Evolutionary conservation across 2,797 vertebrate species (phyloP).

Genomic region (Anguilla megastoma): DNA sequence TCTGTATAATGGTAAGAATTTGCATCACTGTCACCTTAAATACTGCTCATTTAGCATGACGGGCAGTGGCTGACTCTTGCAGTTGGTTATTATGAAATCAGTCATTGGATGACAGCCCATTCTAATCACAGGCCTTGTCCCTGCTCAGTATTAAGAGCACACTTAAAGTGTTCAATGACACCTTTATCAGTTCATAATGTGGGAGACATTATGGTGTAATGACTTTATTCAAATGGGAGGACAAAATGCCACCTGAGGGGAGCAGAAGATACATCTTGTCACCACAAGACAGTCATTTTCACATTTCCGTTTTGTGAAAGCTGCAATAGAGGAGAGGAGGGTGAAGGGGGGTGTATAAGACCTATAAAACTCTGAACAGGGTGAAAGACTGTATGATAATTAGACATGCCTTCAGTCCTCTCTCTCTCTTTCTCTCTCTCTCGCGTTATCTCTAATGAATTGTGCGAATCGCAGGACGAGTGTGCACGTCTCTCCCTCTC

Average conservation of each 20-base stretch:
- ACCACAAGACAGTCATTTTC: not conserved
- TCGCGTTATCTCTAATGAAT: not conserved
- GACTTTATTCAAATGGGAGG: not conserved
- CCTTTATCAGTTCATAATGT: slow-evolving; percentile 28
- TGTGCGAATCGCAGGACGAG: not conserved
- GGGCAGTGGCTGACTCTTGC: not conserved
- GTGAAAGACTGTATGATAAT: not conserved
- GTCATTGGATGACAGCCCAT: slow-evolving; percentile 6
- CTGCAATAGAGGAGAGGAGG: not conserved
- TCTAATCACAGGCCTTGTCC: slow-evolving; percentile 18
- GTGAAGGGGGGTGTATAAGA: too few relatives aligned
- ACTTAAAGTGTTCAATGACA: slow-evolving; percentile 19
- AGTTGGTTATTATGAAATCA: slow-evolving; percentile 15
- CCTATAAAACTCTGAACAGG: not conserved
- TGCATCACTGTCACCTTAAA: slow-evolving; percentile 1
- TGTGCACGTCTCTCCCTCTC: not conserved
- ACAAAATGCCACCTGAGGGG: not conserved
- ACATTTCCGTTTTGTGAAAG: not conserved
- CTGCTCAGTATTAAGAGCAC: not conserved
- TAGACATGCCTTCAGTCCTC: not conserved
- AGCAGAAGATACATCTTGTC: not conserved
- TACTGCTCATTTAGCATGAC: not conserved
- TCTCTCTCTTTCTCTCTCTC: not conserved
- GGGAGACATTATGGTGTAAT: slow-evolving; percentile 1
- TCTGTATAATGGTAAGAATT: slow-evolving; percentile 7